These are phyloP conservation scores for Fragum fragum DNA, from an alignment of 2,888 invertebrate species.

Conservation along the genomic window DNA sequence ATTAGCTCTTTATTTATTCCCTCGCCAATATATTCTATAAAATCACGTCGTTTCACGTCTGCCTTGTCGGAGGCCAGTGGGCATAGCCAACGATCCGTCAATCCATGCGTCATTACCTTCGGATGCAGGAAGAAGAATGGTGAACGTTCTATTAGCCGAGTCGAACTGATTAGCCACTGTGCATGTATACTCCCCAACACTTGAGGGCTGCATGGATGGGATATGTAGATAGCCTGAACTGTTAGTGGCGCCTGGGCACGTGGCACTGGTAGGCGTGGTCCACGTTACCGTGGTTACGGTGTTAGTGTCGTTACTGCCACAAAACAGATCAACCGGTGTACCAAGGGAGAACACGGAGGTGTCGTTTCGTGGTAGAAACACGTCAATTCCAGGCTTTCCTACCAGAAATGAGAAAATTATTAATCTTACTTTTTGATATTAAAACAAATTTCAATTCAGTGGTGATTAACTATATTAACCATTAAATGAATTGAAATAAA, in stretches of 20 bases:
- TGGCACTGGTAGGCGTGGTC: conserved; percentile 24
- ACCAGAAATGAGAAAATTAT: too few species aligned
- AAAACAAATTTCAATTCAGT: too few species aligned
- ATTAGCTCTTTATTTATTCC: too few species aligned
- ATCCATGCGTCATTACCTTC: conserved; percentile 7
- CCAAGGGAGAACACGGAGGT: conserved; percentile 23
- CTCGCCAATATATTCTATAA: too few species aligned
- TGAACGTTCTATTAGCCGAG: conserved; percentile 22
- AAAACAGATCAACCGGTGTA: conserved; percentile 27
- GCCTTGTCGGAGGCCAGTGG: too few species aligned
- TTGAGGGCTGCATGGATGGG: conserved; percentile 52
- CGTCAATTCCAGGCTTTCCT: conserved; percentile 44
- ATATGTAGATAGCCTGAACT: conserved; percentile 15
- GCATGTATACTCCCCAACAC: conserved; percentile 54
- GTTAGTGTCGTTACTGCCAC: conserved; percentile 37
- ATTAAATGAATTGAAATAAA: too few species aligned
- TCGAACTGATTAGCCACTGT: conserved; percentile 44
- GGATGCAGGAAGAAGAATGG: neutral
- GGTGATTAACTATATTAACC: too few species aligned
- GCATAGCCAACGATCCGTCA: too few species aligned
- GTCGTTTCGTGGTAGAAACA: conserved; percentile 36
- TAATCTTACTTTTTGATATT: too few species aligned
- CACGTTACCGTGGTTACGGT: conserved; percentile 41
- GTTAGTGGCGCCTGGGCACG: conserved; percentile 1
- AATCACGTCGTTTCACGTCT: too few species aligned